A percentile compares a stretch with the other conserved stretches of the same genome.
Conservation (phyloP, 2,113 vertebrate genomes). For the Rutilus rutilus region DNA sequence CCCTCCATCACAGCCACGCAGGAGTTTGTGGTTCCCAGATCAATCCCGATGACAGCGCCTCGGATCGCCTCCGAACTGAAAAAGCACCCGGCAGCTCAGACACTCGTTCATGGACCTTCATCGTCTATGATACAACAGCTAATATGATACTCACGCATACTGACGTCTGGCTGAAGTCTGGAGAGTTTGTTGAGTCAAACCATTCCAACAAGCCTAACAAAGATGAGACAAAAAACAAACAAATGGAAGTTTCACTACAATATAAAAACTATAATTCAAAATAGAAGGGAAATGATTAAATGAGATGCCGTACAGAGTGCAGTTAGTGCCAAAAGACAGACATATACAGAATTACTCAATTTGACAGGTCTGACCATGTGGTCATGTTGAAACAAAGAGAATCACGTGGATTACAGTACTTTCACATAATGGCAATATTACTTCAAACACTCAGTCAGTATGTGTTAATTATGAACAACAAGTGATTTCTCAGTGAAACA, state of each 20-base stretch:
- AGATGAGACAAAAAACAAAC: conserved; percentile 36
- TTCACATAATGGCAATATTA: not conserved
- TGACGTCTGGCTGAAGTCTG: conserved; percentile 80
- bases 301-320: not conserved
- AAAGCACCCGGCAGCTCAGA: conserved; percentile 20
- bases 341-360: no score
- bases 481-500: not conserved
- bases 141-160: conserved; percentile 85
- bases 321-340: not conserved
- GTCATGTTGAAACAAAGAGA: not conserved
- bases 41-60: conserved; percentile 94
- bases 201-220: conserved; percentile 83
- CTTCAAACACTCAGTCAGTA: not conserved
- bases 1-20: conserved; percentile 99
- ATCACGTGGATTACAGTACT: not conserved
- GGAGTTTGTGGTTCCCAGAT: conserved; percentile 97
- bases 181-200: conserved; percentile 81
- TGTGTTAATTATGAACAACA: not conserved
- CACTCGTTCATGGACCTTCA: not conserved
- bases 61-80: conserved; percentile 95
- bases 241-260: not conserved
- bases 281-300: not conserved
- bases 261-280: no score
- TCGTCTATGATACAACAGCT: not conserved
- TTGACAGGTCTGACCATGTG: not conserved